Base-by-base conservation (phyloP, 1,140 invertebrate genomes). In the Camponotus vicinus region DNA sequence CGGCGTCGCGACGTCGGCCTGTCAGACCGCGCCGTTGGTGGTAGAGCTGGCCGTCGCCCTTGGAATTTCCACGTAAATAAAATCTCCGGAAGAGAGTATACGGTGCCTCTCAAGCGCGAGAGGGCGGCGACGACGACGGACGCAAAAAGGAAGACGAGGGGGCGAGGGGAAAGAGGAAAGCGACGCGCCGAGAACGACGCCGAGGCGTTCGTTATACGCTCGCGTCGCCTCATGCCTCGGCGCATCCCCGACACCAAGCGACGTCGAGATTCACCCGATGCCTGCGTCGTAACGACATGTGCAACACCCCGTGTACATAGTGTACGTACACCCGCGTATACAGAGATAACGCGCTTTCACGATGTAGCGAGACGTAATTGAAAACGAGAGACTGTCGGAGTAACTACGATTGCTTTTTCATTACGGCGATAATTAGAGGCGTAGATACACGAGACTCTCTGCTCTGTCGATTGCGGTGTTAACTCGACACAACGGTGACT, bases 41-140 rank as follows among this genome's bases (percentile, higher is more conserved):
- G 64, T 64, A 91, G 7, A 21, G 86, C 88, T 86, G 89, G 87
- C 85, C 90, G 88, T 92, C 90, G 90, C 86, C 88, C 86, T 91
- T 91, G 86, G 88, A 91, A 92, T 92, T 92, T 93, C 86, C 70
- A 86, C 91, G 88, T 89, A 92, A 90, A 92, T 92, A 92, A 92
- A 93, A 91, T 89, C 86, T 88, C 84, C 75, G 86, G 75, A 80
- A 83, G 89, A 80, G 84, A 66, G 80, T 80, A 45, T 8, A 85
- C 67, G 79, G 84, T 91, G 75, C 78, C 82, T 85, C 84, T 88
- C 75, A 87, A 84, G 64, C 78, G 76, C 75, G 76, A 77, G 80
- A 85, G 69, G 69, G 77, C 73, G 77, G 78, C 76, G 59, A 21
- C 70, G 49, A 52, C 13, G 87, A 64, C 18, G 69, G 34, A 13